phyloP scores from a whole-genome alignment of 2,888 invertebrate genomes.

The Cephonodes hylas region DNA sequence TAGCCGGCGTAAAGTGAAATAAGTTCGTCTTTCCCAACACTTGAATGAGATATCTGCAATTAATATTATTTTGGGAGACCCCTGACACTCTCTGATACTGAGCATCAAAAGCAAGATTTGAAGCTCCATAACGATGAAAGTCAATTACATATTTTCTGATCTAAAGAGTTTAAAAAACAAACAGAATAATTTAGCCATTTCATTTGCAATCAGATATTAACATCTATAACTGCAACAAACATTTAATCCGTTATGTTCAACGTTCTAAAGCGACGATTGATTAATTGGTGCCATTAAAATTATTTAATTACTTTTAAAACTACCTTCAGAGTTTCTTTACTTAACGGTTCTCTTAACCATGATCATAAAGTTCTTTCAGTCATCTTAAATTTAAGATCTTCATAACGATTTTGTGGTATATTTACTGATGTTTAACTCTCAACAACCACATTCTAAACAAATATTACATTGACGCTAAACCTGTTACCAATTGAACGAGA shows the following conservation, averaged over 20 bases:
- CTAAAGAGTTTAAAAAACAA: no score
- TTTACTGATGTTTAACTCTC: neutral
- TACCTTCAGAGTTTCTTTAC: neutral
- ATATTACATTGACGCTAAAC: no score
- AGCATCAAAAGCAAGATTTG: no score
- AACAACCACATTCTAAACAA: neutral
- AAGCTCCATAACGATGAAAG: no score
- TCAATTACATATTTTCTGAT: no score
- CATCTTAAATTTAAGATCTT: neutral
- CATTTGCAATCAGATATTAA: neutral
- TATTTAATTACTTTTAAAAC: neutral
- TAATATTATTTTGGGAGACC: no score
- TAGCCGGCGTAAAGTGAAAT: no score
- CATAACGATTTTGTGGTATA: neutral
- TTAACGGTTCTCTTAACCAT: neutral
- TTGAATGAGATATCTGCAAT: no score
- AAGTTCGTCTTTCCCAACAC: no score
- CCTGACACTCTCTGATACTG: no score
- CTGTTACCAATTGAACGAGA: no score
- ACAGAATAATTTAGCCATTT: no score
- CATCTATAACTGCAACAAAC: neutral
- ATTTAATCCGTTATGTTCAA: neutral
- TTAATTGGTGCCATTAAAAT: neutral
- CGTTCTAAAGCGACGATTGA: neutral
- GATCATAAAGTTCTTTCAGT: neutral